Base-by-base conservation (phyloP, 2,113 vertebrate genomes). In the Polypterus bichir region DNA sequence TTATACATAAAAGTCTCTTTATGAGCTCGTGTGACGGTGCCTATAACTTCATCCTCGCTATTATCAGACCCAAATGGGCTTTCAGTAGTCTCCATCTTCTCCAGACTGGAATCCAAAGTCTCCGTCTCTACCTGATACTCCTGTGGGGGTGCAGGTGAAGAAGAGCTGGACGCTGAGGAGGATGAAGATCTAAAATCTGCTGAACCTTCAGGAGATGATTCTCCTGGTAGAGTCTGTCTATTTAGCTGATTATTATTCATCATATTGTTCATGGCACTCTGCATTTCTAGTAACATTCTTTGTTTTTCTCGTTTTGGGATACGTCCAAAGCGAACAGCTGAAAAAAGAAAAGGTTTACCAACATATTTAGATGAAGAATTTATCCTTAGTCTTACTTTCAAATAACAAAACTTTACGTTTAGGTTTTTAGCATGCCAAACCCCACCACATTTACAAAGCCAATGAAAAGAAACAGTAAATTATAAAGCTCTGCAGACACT, bases 291-390 rank as follows among this genome's bases (percentile, higher is more conserved):
- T 64, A 99, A 83, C 93, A 99, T 97, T 73, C 93, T 82, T 78
- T 98, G 96, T 59, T 99, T 99, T 52, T 99, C 96, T 58, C 96
- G 84, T 65, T 99, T 98, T 49, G 96, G 96, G 78, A 99, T 99
- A 27, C 95, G 92, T 57, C 96, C 96, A 72, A 99, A 99, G 66
- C 96, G 82, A 71, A 99, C 96, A 70, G 96, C 96, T 99, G 75
- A 48, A 9, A 3, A 70, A 71, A 61, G 44, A 46, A 63, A 65
- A 68, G 60, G 65, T 62, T 27, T 27, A 27, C 0, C 5, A 46
- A 8, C 5, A 5, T 3, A 9, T 7, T 46, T 11, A 56, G 5
- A 48, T 3, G 11, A 46, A 60, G 27, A 8, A 49, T 51, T 9
- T 48, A 57, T 49, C 54, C 8, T 8, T 47, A 48, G n/a, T 49